phyloP scores from a whole-genome alignment of 2,797 vertebrate genomes.

The Crypturellus tataupa region DNA sequence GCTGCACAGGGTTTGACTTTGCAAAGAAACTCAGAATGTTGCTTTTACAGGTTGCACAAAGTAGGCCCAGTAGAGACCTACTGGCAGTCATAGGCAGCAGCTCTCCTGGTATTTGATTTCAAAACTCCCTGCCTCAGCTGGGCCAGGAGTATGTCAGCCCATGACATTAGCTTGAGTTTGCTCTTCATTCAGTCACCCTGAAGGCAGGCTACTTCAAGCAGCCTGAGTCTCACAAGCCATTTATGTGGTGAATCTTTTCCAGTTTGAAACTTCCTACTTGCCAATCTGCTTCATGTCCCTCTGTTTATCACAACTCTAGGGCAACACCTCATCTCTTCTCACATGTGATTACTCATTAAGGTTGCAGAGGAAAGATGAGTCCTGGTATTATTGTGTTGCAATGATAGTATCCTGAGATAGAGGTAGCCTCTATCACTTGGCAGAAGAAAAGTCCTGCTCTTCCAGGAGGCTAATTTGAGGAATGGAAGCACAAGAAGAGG shows the following conservation, averaged over 20 bases:
- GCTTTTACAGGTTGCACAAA: not conserved
- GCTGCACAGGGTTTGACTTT: not conserved
- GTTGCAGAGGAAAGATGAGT: not conserved
- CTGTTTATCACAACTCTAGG: not conserved
- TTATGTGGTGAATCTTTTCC: not conserved
- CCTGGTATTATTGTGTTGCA: not conserved
- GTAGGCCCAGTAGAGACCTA: not conserved
- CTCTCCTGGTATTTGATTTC: not conserved
- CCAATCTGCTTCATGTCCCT: not conserved
- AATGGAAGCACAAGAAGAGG: not conserved
- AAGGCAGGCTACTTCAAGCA: not conserved
- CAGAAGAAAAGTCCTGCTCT: not conserved
- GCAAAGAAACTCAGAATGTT: not conserved
- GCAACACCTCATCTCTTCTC: conserved; percentile 12
- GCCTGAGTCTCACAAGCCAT: not conserved
- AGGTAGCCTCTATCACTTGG: not conserved
- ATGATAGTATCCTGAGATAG: too few species aligned
- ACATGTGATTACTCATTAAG: not conserved
- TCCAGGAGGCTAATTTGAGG: not conserved
- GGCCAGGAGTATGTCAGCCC: not conserved
- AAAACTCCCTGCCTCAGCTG: not conserved
- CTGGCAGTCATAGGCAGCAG: not conserved
- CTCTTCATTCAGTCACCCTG: conserved; percentile 19
- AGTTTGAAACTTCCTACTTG: conserved; percentile 5
- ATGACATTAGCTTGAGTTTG: not conserved